Base-by-base conservation (phyloP, 2,113 vertebrate species). In the Heterotilapia buettikoferi region DNA sequence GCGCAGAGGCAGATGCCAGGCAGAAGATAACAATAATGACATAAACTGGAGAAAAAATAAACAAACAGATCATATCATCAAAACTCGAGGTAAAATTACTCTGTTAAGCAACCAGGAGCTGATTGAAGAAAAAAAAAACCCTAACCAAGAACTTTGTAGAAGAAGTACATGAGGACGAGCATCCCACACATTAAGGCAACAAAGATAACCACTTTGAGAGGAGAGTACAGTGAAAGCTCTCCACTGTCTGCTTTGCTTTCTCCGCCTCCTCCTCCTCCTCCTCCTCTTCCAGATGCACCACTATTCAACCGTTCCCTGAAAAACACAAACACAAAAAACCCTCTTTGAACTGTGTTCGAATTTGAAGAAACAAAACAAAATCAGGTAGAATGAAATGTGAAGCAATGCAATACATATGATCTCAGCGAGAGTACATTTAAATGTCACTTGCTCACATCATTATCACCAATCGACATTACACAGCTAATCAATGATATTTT, bases 151-250 rank as follows among this genome's bases (percentile, higher is more conserved):
- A 97, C 95, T 29, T 90, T 97, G 95, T 98, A 99, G 97, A 99
- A 99, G 94, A 96, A 99, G 95, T 99, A 99, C 92, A 99, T 97
- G 61, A 99, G 97, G 52, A 99, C 94, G 9, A 99, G 96, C 98
- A 99, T 98, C 84, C 96, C 92, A 81, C 97, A 98, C 96, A 98
- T 98, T 91, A 97, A 90, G 84, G 92, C 95, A 40, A 99, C 98
- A 89, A 99, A 98, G 33, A 98, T 31, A 9, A 99, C 78, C 29
- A 98, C 97, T 63, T 97, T 98, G 13, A 98, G 33, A 24, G 98
- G 97, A 24, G 97, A 98, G 86, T 99, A 97, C 12, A 97, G 91
- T 43, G 78, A 86, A 19, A 96, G 57, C 9, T 96, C 96, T 18
- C 93, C 89, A 11, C 92, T 83, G 40, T 96, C 95, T 6, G 86